These are phyloP conservation scores for Apamea epomidion DNA, from an alignment of 2,888 invertebrate genomes.

Conservation along the genomic window DNA sequence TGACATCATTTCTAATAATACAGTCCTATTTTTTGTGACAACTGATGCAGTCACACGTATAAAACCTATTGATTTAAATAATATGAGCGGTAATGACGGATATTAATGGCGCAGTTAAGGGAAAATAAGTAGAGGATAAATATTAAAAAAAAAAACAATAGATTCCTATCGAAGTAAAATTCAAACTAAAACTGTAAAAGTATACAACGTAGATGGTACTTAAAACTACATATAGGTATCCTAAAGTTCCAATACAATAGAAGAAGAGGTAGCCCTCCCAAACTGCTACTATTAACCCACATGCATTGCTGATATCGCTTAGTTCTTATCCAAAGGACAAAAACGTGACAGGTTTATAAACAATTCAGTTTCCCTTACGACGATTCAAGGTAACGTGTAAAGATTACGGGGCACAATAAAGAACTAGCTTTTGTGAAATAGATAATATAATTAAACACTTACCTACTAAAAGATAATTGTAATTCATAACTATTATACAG, in stretches of 20 bases:
- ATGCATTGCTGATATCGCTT: slow-evolving; percentile 18
- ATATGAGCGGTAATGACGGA: neutral
- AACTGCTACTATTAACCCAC: slow-evolving; percentile 47
- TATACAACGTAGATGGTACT: neutral
- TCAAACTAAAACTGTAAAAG: neutral
- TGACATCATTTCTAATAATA: slow-evolving; percentile 16
- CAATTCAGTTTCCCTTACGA: slow-evolving; percentile 42
- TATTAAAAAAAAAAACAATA: neutral
- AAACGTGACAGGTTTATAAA: slow-evolving; percentile 53
- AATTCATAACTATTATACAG: neutral
- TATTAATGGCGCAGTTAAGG: slow-evolving; percentile 3
- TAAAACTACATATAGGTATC: neutral
- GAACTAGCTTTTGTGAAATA: neutral
- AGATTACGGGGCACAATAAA: slow-evolving; percentile 21
- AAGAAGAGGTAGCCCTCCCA: slow-evolving; percentile 23
- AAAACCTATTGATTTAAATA: slow-evolving; percentile 17
- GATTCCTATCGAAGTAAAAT: neutral
- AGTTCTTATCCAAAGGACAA: slow-evolving; percentile 35
- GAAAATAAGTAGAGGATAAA: neutral
- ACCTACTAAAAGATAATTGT: neutral
- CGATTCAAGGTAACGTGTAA: slow-evolving; percentile 23
- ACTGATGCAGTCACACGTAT: slow-evolving; percentile 17
- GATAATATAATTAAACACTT: neutral
- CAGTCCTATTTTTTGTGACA: neutral
- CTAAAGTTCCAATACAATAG: neutral